Base-by-base conservation (phyloP, 2,113 vertebrate genomes). In the Camelus dromedarius region DNA sequence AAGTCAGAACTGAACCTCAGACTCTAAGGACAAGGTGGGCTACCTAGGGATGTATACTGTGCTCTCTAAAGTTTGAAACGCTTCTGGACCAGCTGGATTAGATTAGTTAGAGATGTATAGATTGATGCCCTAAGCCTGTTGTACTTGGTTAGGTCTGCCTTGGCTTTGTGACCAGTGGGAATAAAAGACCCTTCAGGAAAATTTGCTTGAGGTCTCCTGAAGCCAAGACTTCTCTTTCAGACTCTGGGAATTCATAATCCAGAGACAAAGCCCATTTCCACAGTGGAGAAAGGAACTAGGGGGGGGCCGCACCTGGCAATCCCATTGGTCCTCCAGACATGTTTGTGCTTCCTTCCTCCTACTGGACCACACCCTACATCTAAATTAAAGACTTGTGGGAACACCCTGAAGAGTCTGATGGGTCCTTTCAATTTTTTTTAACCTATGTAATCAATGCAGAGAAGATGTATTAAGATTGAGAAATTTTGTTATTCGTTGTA, bases 321-420 rank as follows among this genome's bases (percentile, higher is more conserved):
- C 18, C 16, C 35, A 48, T 56, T 24, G 54, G 5, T 6, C n/a
- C 0, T 19, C 7, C 19, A 72, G 3, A 3, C 13, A 48, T 30
- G 20, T 9, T 10, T 48, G 16, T 24, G n/a, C 20, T 16, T 73
- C 56, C 22, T 81, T 48, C 66, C 35, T 80, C 46, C 6, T 76
- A 3, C 4, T 69, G 11, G 46, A 10, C 54, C 10, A 26, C n/a
- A 46, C 0, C 0, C 73, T 66, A 0, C 14, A n/a, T 18, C 56
- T 48, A 2, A 2, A 35, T 72, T n/a, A 66, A 26, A 73, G 56
- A 48, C 24, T n/a, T 18, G 18, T n/a, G 16, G 56, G 12, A 14
- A 14, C 24, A 35, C 35, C 6, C 58, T 76, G 46, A 30, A 58
- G 18, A 58, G 28, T 73, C 30, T 38, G 30, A 6, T 67, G 58